Conservation (phyloP, 2,113 vertebrate species). For the Camelus dromedarius region DNA sequence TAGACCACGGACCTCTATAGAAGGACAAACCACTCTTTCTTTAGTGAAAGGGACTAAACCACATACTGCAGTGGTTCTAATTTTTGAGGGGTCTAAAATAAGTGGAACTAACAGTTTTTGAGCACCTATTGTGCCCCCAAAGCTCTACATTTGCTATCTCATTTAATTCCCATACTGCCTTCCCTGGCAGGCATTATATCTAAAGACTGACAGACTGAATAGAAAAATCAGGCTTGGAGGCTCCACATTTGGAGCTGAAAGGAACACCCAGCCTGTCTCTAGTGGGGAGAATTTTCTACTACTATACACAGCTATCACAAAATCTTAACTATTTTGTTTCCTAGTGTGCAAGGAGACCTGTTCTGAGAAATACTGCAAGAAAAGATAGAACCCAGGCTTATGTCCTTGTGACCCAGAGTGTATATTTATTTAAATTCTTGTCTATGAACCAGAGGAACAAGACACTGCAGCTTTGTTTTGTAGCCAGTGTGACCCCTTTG, state of each 20-base stretch:
- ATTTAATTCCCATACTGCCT: background rate
- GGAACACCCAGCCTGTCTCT: background rate
- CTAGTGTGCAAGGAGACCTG: background rate
- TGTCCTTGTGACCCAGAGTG: background rate
- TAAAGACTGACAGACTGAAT: background rate
- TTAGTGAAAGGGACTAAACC: background rate
- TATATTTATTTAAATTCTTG: conserved; percentile 19
- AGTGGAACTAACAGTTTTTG: background rate
- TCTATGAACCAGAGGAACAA: background rate
- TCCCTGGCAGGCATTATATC: background rate
- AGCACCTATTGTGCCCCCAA: background rate
- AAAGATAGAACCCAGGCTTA: background rate
- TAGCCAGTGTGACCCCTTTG: background rate
- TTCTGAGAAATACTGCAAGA: background rate
- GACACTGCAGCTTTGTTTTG: background rate
- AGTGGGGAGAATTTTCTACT: background rate
- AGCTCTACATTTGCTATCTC: background rate
- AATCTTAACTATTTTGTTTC: background rate
- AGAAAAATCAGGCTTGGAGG: background rate
- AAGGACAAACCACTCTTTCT: background rate
- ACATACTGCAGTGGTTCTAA: background rate
- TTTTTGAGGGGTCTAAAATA: background rate
- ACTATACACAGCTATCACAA: background rate
- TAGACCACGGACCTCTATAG: background rate
- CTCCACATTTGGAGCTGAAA: background rate